These are phyloP conservation scores for Caenorhabditis wallacei DNA, from an alignment of 2,888 invertebrate genomes.

Conservation along the genomic window DNA sequence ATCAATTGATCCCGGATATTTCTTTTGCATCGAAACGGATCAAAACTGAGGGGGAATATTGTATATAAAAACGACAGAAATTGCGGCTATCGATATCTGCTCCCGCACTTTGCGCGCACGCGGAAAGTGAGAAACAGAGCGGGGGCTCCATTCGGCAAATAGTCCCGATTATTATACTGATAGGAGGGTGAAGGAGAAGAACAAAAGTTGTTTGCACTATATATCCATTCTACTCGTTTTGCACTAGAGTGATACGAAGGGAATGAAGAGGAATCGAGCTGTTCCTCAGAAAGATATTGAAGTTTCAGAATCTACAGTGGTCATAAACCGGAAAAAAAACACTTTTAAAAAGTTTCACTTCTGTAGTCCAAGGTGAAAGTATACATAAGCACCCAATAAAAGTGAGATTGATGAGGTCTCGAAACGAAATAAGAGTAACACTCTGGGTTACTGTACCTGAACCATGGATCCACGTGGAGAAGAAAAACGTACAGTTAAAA, in stretches of 20 bases:
- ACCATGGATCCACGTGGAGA: no score
- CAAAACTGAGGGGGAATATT: no score
- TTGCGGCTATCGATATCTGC: neutral
- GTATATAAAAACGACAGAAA: no score
- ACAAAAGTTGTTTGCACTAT: slow-evolving; percentile 28
- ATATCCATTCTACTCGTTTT: neutral
- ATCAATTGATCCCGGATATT: no score
- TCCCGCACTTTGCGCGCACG: neutral
- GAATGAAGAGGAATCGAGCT: neutral
- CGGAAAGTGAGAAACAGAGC: neutral
- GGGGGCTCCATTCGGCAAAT: slow-evolving; percentile 6
- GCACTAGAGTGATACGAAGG: neutral
- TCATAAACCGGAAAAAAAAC: no score
- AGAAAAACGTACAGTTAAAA: slow-evolving; percentile 24
- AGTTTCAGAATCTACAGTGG: no score
- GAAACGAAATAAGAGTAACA: neutral
- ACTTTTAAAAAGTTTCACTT: no score
- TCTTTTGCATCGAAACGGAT: no score
- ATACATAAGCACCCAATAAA: neutral
- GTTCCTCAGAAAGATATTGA: no score
- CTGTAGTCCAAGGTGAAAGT: no score
- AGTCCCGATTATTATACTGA: slow-evolving; percentile 16
- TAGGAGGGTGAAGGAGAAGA: neutral
- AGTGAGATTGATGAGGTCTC: slow-evolving; percentile 1
- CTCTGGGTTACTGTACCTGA: no score